Evolutionary conservation across 2,888 invertebrate genomes (phyloP).

Genomic region (Synanthedon andrenaeformis): DNA sequence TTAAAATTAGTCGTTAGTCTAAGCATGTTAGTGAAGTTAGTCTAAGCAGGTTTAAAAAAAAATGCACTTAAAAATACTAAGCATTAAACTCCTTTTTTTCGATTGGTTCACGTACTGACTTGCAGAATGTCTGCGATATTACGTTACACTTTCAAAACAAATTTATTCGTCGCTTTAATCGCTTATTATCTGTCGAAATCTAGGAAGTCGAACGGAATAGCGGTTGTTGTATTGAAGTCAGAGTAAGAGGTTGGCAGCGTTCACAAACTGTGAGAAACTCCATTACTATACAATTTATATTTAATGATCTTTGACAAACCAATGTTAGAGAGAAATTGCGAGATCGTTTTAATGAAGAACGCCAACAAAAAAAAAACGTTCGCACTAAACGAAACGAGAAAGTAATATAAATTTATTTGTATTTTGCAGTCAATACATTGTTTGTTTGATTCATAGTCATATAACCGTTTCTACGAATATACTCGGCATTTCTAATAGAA

Average conservation of each 20-base stretch:
- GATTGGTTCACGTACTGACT: background rate
- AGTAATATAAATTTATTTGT: conserved; percentile 13
- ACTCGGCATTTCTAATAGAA: too few species aligned
- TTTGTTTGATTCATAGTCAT: background rate
- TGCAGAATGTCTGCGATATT: background rate
- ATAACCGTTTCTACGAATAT: background rate
- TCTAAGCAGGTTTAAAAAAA: too few species aligned
- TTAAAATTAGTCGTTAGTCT: too few species aligned
- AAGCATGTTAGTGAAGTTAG: too few species aligned
- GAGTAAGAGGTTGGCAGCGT: conserved; percentile 2
- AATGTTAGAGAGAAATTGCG: conserved; percentile 11
- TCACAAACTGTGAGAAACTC: conserved; percentile 13
- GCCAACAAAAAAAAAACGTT: conserved; percentile 14
- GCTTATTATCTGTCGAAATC: conserved; percentile 1
- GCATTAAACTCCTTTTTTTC: background rate
- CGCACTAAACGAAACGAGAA: conserved; percentile 16
- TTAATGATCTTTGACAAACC: conserved; percentile 24
- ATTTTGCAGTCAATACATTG: background rate
- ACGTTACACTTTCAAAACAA: conserved; percentile 1
- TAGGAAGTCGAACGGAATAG: conserved; percentile 3
- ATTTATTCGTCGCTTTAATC: conserved; percentile 2
- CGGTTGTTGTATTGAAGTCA: conserved; percentile 4
- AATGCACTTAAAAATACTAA: background rate
- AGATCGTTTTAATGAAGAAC: conserved; percentile 5
- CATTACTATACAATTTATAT: conserved; percentile 20